Base-by-base conservation (phyloP, 2,888 invertebrate genomes). In the Chaitophorus viminalis region DNA sequence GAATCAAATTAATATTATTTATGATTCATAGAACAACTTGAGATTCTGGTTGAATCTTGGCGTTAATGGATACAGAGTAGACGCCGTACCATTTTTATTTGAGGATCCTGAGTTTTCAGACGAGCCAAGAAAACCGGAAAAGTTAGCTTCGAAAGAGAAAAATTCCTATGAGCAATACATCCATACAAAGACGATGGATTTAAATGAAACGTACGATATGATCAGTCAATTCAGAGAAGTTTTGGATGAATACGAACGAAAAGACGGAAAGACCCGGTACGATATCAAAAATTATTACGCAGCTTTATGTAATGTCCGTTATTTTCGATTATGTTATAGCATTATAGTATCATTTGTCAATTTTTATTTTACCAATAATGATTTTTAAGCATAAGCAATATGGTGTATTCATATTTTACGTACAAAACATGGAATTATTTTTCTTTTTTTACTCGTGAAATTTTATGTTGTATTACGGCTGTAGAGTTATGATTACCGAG, bases 11-110 rank as follows among this genome's bases (percentile, higher is more conserved):
- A 46, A 46, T 1, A 79, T 65, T 18, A 17, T 36, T 29, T 68
- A n/a, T 81, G n/a, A 21, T 75, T 60, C 21, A 5, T 88, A 94
- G 92, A 94, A 93, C 21, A 92, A 95, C 0, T 91, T 97, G 33
- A 93, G 92, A 89, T 96, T 94, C 90, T 98, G 98, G 98, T 91
- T 98, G 78, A 94, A 94, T 82, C 94, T 94, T 90, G 97, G 97
- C 0, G 94, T 97, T 0, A 95, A 96, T 90, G 98, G 98, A 0
- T 95, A 96, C 91, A 93, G 96, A 79, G 92, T 96, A 3, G 94
- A 94, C 90, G 92, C 93, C 0, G 91, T 89, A 18, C 82, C 87
- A 72, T 90, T 85, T 76, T 85, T 90, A 31, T 89, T 90, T 25
- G 90, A 90, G 82, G 90, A 90, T 79, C 54, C 54, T 2, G 89